Conservation (phyloP, 2,113 vertebrate species). For the Lethenteron reissneri region DNA sequence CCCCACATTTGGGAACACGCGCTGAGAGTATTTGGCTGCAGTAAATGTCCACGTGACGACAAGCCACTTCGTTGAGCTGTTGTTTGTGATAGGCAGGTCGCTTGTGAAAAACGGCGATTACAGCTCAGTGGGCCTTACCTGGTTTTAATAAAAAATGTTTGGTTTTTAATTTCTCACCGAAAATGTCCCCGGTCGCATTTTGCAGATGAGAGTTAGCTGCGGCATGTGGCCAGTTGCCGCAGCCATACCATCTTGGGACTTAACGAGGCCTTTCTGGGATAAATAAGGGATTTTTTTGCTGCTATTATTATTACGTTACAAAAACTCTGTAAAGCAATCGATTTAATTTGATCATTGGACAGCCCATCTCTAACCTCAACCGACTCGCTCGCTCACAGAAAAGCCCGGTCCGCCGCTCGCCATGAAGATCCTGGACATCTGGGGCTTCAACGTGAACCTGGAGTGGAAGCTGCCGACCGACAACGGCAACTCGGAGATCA, state of each 20-base stretch:
- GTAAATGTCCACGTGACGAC: too few relatives aligned
- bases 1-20: too few relatives aligned
- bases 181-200: too few relatives aligned
- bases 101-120: too few relatives aligned
- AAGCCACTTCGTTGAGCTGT: too few relatives aligned
- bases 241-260: neutral
- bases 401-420: conserved; percentile 36
- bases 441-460: conserved; percentile 55
- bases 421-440: conserved; percentile 45
- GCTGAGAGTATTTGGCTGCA: too few relatives aligned
- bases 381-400: conserved; percentile 23
- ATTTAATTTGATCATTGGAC: neutral
- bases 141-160: too few relatives aligned
- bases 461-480: conserved; percentile 59
- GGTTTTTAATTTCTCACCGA: too few relatives aligned
- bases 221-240: neutral
- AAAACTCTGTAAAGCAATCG: neutral
- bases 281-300: neutral
- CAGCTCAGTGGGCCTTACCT: too few relatives aligned
- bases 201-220: neutral
- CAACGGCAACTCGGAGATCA: conserved; percentile 50
- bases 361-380: neutral
- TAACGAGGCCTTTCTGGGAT: neutral
- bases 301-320: neutral
- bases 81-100: too few relatives aligned